A percentile compares a stretch with the other conserved stretches of the same genome.
Conservation (phyloP, 1,140 invertebrate species). For the Charaxes varanes region DNA sequence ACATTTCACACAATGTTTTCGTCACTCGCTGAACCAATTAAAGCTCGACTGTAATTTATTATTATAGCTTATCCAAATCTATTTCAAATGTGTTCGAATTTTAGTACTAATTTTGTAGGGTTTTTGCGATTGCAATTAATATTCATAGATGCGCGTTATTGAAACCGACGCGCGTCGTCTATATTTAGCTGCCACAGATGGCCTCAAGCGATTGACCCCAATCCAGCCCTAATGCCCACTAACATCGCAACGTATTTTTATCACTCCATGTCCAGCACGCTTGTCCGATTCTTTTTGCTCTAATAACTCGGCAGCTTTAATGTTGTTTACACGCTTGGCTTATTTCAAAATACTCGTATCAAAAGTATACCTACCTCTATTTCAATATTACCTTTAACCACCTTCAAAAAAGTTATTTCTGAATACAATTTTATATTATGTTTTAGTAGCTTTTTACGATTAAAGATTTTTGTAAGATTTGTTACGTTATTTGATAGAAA, state of each 20-base stretch:
- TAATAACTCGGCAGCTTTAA: conserved; percentile 22
- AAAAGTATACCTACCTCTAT: conserved; percentile 1
- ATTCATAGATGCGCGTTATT: conserved; percentile 50
- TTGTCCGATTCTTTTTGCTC: conserved; percentile 26
- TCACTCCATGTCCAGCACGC: conserved; percentile 41
- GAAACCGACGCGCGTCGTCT: conserved; percentile 44
- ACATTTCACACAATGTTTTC: too few species aligned
- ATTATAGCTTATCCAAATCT: too few species aligned
- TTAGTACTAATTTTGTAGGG: neutral
- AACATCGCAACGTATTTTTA: conserved; percentile 59
- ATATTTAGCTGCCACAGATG: conserved; percentile 69
- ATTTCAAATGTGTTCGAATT: too few species aligned
- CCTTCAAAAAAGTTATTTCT: too few species aligned
- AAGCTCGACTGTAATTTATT: too few species aligned
- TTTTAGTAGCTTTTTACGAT: too few species aligned
- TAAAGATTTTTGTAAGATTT: too few species aligned
- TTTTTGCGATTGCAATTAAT: conserved; percentile 40
- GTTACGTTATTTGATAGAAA: too few species aligned
- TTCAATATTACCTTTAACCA: too few species aligned
- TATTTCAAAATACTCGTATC: conserved; percentile 12
- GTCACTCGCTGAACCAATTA: too few species aligned
- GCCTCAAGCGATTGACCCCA: conserved; percentile 69
- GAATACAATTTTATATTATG: too few species aligned
- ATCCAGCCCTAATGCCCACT: conserved; percentile 60
- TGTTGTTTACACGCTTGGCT: conserved; percentile 25